Base-by-base conservation (phyloP, 92 coral and sea anemone species). In the Bergia puertoricense region DNA sequence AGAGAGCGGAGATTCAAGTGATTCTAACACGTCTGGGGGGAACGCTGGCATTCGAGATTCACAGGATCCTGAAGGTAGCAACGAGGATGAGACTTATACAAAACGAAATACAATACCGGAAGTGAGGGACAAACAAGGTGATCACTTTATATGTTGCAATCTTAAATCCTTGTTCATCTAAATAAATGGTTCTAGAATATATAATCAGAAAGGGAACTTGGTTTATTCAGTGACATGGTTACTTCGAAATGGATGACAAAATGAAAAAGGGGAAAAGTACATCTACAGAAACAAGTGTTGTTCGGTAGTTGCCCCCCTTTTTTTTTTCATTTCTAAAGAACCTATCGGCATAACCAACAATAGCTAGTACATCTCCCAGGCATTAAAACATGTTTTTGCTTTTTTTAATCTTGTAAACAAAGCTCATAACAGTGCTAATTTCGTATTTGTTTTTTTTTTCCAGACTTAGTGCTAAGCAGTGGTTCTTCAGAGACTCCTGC, bases 31-130 rank as follows among this genome's bases (percentile, higher is more conserved):
- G 72, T 57, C 73, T 57, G 85, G 85, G 22, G 85, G 57, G 62
- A 9, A 8, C 8, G 22, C 42, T 11, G 65, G 23, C 41, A 7
- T 6, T n/a, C 54, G 8, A 76, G 20, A 43, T 4, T 48, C 50
- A 41, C 82, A 48, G 65, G 82, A 79, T n/a, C 22, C 22, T 37
- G 36, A 80, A 56, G 72, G 72, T 13, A 80, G 72, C 30, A 50
- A 72, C 15, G 93, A 93, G 13, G 96, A 90, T 16, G 85, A 86
- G 38, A 74, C 82, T 11, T 84, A 86, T 5, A 50, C 93, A 22
- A 89, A 93, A 80, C 78, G 95, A 48, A 82, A 81, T 81, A 82
- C 81, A 23, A 86, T 90, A 57, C 91, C 92, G 14, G 82, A 86
- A 16, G 95, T 94, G 37, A 80, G 90, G 78, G 65, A 82, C 18